These are phyloP conservation scores for Syncerus caffer DNA, from an alignment of 2,797 vertebrate species.

Conservation along the genomic window DNA sequence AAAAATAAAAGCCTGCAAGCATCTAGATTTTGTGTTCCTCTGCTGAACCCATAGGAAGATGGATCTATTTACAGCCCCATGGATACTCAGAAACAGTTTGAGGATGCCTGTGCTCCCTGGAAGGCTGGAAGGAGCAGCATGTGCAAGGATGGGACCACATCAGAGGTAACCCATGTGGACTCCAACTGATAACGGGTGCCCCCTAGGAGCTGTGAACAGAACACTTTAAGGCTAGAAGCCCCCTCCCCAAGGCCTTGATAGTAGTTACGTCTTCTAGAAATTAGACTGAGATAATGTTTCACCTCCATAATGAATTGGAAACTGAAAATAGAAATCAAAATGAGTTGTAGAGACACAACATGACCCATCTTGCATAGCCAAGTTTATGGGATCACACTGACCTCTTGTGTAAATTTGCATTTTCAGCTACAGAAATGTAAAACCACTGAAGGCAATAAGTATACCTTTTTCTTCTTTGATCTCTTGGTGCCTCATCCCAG, in stretches of 20 bases:
- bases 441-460: background rate
- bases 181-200: background rate
- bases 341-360: background rate
- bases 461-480: background rate
- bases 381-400: background rate
- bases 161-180: background rate
- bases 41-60: background rate
- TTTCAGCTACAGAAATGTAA: background rate
- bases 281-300: background rate
- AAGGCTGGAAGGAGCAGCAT: background rate
- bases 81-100: background rate
- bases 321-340: background rate
- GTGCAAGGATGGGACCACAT: rapidly evolving
- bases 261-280: background rate
- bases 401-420: no score
- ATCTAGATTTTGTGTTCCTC: background rate
- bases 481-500: background rate
- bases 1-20: background rate
- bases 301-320: background rate
- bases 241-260: background rate
- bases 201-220: background rate
- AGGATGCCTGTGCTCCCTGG: background rate
- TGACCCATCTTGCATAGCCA: rapidly evolving
- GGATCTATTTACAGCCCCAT: background rate
- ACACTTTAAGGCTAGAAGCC: background rate